These are phyloP conservation scores for Hanleya hanleyi DNA, from an alignment of 2,888 invertebrate genomes.

Conservation along the genomic window DNA sequence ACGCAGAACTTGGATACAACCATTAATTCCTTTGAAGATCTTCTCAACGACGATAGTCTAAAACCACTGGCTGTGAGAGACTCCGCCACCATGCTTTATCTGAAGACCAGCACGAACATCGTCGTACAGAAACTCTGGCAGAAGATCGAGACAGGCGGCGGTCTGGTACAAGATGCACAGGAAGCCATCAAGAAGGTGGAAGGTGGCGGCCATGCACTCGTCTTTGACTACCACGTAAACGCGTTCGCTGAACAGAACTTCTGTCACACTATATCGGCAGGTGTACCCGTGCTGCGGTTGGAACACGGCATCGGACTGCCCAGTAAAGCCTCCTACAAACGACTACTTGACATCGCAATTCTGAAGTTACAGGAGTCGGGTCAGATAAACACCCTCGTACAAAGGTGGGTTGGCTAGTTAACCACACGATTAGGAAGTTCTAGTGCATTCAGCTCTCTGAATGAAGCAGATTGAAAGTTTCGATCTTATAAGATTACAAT, in stretches of 20 bases:
- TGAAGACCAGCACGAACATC: conserved; percentile 39
- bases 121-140: conserved; percentile 47
- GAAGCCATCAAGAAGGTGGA: conserved; percentile 36
- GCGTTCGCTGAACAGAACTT: conserved; percentile 50
- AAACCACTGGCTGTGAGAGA: conserved; percentile 50
- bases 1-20: conserved; percentile 55
- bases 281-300: conserved; percentile 54
- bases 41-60: conserved; percentile 43
- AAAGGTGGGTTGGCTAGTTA: conserved; percentile 58
- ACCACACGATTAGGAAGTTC: no score
- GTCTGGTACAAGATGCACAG: conserved; percentile 36
- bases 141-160: conserved; percentile 26
- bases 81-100: conserved; percentile 59
- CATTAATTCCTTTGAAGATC: conserved; percentile 49
- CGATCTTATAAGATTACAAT: no score
- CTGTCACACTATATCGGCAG: conserved; percentile 53
- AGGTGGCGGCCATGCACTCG: conserved; percentile 49
- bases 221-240: conserved; percentile 64
- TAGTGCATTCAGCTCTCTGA: no score
- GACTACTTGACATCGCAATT: conserved; percentile 56
- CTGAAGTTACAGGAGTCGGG: conserved; percentile 53
- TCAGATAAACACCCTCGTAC: conserved; percentile 47
- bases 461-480: no score
- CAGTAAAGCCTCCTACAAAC: conserved; percentile 54
- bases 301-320: conserved; percentile 63